phyloP scores from a whole-genome alignment of 2,888 invertebrate genomes.

The Schizotus pectinicornis region DNA sequence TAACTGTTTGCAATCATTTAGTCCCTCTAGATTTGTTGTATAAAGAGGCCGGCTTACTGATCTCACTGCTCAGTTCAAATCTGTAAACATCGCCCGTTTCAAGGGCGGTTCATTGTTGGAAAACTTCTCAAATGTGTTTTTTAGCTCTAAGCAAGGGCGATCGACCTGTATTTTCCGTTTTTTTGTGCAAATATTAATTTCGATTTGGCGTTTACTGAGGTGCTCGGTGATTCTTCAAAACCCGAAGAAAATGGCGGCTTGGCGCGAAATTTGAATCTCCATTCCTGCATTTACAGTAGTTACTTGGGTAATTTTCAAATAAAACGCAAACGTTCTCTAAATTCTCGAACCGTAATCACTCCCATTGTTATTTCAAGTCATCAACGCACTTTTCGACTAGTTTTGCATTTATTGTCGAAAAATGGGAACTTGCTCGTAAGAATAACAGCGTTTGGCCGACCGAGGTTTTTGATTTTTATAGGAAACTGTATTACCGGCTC shows the following conservation, averaged over 20 bases:
- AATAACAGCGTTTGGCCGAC: no score
- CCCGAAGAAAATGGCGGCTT: constrained; percentile 45
- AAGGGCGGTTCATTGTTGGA: constrained; percentile 30
- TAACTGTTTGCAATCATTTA: background rate
- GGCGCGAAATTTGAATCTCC: constrained; percentile 49
- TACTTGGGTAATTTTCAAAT: no score
- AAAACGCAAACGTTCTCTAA: background rate
- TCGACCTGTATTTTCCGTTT: constrained; percentile 40
- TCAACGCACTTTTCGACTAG: background rate
- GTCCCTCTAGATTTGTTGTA: constrained; percentile 3
- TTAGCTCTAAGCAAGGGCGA: constrained; percentile 42
- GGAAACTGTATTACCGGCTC: no score
- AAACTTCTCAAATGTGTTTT: constrained; percentile 21
- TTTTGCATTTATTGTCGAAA: background rate
- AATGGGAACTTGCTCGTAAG: no score
- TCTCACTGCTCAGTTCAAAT: constrained; percentile 36
- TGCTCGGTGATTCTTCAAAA: constrained; percentile 30
- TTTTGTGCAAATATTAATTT: constrained; percentile 11
- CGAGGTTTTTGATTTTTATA: no score
- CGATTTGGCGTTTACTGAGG: constrained; percentile 27
- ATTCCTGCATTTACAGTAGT: background rate
- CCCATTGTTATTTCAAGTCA: background rate
- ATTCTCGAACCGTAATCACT: background rate
- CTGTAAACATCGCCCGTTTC: constrained; percentile 43
- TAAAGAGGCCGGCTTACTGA: constrained; percentile 24